Conservation (phyloP, 2,888 invertebrate species). For the Dastarcus helophoroides region DNA sequence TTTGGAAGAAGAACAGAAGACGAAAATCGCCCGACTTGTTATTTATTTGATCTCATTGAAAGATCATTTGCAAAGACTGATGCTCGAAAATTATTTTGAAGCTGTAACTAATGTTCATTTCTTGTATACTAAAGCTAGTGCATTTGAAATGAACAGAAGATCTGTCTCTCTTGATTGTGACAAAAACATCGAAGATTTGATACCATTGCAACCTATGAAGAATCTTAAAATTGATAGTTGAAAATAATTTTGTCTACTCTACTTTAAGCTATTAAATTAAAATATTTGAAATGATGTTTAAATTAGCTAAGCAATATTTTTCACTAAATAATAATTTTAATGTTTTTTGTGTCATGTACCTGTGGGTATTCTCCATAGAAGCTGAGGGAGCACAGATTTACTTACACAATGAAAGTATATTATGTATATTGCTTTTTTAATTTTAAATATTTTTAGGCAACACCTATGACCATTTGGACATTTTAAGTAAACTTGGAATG, state of each 20-base stretch:
- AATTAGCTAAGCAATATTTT: no score
- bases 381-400: no score
- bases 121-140: constrained; percentile 5
- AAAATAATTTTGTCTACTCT: background rate
- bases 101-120: constrained; percentile 11
- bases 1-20: constrained; percentile 11
- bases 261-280: no score
- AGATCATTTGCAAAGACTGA: constrained; percentile 15
- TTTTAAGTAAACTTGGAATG: no score
- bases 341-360: no score
- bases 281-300: no score
- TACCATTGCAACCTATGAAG: constrained; percentile 4
- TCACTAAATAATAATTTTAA: no score
- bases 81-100: constrained; percentile 17
- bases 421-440: no score
- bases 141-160: constrained; percentile 4
- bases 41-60: constrained; percentile 17
- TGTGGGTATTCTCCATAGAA: no score
- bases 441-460: no score
- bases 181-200: constrained; percentile 6
- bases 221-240: constrained; percentile 5
- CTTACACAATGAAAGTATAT: no score
- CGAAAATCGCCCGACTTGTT: constrained; percentile 13
- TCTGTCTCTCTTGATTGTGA: constrained; percentile 5
- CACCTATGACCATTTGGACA: no score